Conservation (phyloP, 2,797 vertebrate species). For the Oceanodroma leucorhoa region DNA sequence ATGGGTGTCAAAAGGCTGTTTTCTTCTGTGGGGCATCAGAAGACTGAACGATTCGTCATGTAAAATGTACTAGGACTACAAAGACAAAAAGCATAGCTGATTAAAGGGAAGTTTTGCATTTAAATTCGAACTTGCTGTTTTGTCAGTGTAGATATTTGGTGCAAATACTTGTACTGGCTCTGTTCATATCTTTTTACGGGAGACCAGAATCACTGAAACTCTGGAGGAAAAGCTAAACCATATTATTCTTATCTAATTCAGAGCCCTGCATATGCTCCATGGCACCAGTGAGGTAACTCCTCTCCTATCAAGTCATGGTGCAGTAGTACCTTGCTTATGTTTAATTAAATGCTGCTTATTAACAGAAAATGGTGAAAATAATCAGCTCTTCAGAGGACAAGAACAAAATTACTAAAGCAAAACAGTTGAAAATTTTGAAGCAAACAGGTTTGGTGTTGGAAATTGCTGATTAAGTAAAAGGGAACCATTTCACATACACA, state of each 20-base stretch:
- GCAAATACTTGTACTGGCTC: not conserved
- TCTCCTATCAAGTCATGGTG: not conserved
- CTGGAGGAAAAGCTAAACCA: not conserved
- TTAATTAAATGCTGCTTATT: not conserved
- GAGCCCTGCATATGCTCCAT: not conserved
- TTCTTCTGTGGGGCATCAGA: not conserved
- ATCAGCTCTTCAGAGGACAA: not conserved
- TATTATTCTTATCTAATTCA: not conserved
- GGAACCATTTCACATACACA: not conserved
- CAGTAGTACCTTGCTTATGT: not conserved
- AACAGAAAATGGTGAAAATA: not conserved
- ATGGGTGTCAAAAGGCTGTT: not conserved
- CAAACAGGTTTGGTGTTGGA: not conserved
- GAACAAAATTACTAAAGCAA: not conserved
- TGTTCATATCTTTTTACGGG: not conserved
- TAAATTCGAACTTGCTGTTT: not conserved
- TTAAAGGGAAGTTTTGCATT: not conserved
- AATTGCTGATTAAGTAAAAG: not conserved
- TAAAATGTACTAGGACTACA: not conserved
- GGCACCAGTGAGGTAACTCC: not conserved
- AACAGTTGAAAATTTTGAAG: not conserved
- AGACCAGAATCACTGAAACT: not conserved
- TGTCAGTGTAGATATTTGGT: not conserved
- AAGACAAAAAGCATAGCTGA: not conserved
- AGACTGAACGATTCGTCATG: not conserved